These are phyloP conservation scores for Perizoma affinitatum DNA, from an alignment of 2,888 invertebrate genomes.

Conservation along the genomic window DNA sequence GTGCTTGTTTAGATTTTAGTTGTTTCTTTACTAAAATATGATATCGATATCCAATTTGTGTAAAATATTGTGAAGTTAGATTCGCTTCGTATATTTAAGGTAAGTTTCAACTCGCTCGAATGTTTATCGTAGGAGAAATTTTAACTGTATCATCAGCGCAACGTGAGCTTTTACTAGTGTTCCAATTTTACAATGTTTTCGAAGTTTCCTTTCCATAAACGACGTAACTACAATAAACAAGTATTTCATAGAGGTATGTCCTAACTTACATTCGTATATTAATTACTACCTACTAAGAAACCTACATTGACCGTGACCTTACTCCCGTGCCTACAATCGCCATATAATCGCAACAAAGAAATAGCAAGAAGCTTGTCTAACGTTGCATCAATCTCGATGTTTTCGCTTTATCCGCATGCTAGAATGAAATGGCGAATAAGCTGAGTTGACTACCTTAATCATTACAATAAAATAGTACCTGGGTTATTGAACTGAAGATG, in stretches of 20 bases:
- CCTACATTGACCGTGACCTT: constrained; percentile 63
- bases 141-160: constrained; percentile 54
- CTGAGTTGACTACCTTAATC: constrained; percentile 24
- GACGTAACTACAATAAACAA: neutral
- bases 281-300: constrained; percentile 32
- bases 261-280: neutral
- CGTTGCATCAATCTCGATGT: constrained; percentile 48
- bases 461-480: constrained; percentile 28
- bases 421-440: constrained; percentile 8
- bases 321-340: constrained; percentile 41
- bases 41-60: constrained; percentile 55
- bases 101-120: constrained; percentile 50
- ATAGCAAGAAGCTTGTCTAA: constrained; percentile 42
- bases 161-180: constrained; percentile 65
- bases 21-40: constrained; percentile 71
- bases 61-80: constrained; percentile 52
- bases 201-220: constrained; percentile 9
- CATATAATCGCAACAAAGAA: constrained; percentile 56
- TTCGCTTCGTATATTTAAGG: constrained; percentile 56
- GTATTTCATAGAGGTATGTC: neutral
- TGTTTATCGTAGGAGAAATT: constrained; percentile 24
- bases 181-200: constrained; percentile 30
- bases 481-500: constrained; percentile 49
- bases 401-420: constrained; percentile 35
- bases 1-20: constrained; percentile 77